phyloP scores from a whole-genome alignment of 2,888 invertebrate species.

The Leucophenga montana region DNA sequence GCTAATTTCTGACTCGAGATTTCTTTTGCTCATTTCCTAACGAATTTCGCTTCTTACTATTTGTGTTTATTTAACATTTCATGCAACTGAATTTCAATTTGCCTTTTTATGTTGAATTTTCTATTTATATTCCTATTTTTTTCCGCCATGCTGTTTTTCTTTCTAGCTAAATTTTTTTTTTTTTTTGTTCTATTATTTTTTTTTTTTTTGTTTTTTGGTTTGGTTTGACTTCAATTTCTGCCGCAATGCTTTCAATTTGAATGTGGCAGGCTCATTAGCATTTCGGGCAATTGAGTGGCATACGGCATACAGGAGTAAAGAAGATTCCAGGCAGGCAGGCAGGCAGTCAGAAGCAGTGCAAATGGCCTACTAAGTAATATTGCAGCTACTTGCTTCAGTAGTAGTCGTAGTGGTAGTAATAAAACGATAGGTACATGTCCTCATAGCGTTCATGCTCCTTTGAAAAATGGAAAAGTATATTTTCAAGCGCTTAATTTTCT shows the following conservation, averaged over 20 bases:
- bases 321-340: no score
- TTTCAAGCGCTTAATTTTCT: conserved; percentile 9
- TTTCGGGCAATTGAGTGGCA: conserved; percentile 28
- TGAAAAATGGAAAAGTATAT: conserved; percentile 49
- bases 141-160: conserved; percentile 35
- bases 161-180: conserved; percentile 29
- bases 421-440: conserved; percentile 12
- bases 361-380: not conserved
- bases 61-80: conserved; percentile 61
- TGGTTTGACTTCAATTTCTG: conserved; percentile 14
- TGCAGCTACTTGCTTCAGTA: no score
- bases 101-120: conserved; percentile 55
- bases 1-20: conserved; percentile 52
- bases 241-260: conserved; percentile 31
- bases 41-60: conserved; percentile 48
- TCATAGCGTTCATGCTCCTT: conserved; percentile 31
- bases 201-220: conserved; percentile 20
- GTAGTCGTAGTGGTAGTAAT: no score
- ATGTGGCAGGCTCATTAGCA: conserved; percentile 25
- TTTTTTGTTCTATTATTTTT: not conserved
- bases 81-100: conserved; percentile 41
- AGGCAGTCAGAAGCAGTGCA: not conserved
- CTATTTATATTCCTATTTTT: conserved; percentile 23
- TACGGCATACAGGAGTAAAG: not conserved
- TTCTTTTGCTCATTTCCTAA: not conserved